phyloP scores from a whole-genome alignment of 1,140 invertebrate species.

The Sinonovacula constricta region DNA sequence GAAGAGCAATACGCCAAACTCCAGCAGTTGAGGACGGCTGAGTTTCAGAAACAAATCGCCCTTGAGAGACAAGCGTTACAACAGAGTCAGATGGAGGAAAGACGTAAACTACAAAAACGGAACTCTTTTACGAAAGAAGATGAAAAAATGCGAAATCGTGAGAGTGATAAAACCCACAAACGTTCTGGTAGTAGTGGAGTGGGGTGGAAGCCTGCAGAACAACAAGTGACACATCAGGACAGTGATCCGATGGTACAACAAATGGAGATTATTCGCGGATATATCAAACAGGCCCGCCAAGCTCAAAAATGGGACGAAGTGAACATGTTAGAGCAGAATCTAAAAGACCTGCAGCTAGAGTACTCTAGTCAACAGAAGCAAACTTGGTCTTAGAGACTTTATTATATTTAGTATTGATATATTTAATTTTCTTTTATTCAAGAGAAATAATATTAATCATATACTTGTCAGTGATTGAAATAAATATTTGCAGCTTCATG shows the following conservation, averaged over 20 bases:
- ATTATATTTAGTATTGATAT: too few species aligned
- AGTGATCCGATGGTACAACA: constrained; percentile 92
- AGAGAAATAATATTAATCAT: too few species aligned
- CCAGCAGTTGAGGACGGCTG: constrained; percentile 80
- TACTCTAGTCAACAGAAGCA: constrained; percentile 81
- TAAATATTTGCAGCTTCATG: too few species aligned
- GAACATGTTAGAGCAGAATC: constrained; percentile 90
- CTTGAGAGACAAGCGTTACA: constrained; percentile 70
- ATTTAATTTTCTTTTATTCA: too few species aligned
- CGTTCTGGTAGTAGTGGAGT: constrained; percentile 71
- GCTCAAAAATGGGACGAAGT: constrained; percentile 80
- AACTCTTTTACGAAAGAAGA: constrained; percentile 10
- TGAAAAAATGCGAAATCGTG: constrained; percentile 51
- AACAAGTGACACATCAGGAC: constrained; percentile 76
- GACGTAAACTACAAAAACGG: constrained; percentile 49
- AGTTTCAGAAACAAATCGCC: constrained; percentile 74
- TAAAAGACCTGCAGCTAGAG: constrained; percentile 91
- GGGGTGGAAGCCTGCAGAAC: constrained; percentile 71
- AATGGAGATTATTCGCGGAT: constrained; percentile 94
- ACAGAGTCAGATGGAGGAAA: constrained; percentile 70
- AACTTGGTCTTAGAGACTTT: constrained; percentile 60
- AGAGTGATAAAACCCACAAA: constrained; percentile 34
- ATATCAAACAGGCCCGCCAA: constrained; percentile 93
- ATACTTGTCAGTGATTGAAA: too few species aligned
- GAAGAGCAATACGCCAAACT: constrained; percentile 84